These are phyloP conservation scores for Mya arenaria DNA, from an alignment of 1,140 invertebrate species.

Conservation along the genomic window DNA sequence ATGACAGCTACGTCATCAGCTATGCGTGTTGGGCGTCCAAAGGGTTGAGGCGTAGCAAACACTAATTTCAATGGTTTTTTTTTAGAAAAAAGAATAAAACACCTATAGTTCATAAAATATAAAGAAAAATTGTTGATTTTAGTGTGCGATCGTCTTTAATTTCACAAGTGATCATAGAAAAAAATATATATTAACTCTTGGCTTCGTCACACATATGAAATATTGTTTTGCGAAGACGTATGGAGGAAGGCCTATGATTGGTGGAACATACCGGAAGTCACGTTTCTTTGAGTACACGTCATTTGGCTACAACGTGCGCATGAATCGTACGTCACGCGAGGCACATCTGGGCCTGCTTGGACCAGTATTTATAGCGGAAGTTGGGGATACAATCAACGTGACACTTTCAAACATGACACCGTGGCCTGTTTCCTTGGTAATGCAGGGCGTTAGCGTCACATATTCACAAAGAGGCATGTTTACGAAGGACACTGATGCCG, in stretches of 20 bases:
- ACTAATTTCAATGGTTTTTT: too few species aligned
- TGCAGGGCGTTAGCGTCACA: slow-evolving; percentile 60
- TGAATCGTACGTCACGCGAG: slow-evolving; percentile 55
- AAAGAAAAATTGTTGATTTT: too few species aligned
- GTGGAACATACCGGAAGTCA: slow-evolving; percentile 68
- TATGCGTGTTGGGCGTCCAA: too few species aligned
- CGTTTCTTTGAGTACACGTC: slow-evolving; percentile 68
- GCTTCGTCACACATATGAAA: too few species aligned
- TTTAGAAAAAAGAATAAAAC: too few species aligned
- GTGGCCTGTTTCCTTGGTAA: slow-evolving; percentile 57
- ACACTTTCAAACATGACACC: slow-evolving; percentile 57
- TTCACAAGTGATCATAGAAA: too few species aligned
- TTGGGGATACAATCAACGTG: slow-evolving; percentile 67
- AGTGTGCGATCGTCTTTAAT: too few species aligned
- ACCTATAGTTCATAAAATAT: too few species aligned
- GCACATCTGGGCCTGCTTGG: slow-evolving; percentile 71
- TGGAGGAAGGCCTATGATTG: slow-evolving; percentile 49
- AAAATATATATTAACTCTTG: too few species aligned
- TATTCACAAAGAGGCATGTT: slow-evolving; percentile 66
- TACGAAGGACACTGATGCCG: too few species aligned
- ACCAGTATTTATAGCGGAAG: slow-evolving; percentile 72
- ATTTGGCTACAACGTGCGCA: slow-evolving; percentile 57
- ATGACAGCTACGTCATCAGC: too few species aligned
- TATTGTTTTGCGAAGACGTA: not conserved
- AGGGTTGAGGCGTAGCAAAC: too few species aligned